Evolutionary conservation across 35 echinoderm and acorn worm species (phyloP), one percentile per base, ranked within the genome.

Genomic region (Patiria miniata): DNA sequence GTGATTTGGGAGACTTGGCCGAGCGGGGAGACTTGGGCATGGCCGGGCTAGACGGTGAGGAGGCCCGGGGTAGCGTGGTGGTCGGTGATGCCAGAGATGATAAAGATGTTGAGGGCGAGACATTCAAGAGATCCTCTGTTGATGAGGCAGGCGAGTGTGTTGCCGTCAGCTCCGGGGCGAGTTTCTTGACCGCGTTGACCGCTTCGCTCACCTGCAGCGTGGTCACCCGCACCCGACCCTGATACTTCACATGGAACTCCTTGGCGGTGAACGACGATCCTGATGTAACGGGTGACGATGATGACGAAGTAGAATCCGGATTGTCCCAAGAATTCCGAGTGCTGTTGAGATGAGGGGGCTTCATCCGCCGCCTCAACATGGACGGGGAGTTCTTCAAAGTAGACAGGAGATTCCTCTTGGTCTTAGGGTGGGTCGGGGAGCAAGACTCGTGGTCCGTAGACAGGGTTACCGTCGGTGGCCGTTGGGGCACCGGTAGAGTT

Each of bases 391-490:
- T 82, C 47, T 52, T 82, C 29, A 82, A 26, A 1, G 80, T 82
- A 21, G 18, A 51, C 15, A 82, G 47, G 23, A 82, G 51, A 16
- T 28, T 44, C 18, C 33, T 23, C 15, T 44, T 44, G 1, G 80
- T 52, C 47, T 82, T 82, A 15, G 80, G 80, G n/a, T 52, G 40
- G 28, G 40, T 82, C 32, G 80, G 18, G 42, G 80, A 44, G 51
- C 28, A 52, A 54, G 4, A 26, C 14, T 73, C 65, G 23, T 18
- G 65, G 21, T 73, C 65, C 78, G 37, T 39, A 2, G 77, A 87
- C 37, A 87, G 76, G 85, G 85, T 78, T 68, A 87, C 85, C n/a
- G 78, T 78, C 69, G 73, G 85, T 28, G 85, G 85, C 37, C 52
- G 83, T 10, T 61, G 59, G 37, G 68, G 83, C 59, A n/a, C n/a